Percentiles rank a stretch among this genome's conserved stretches.
phyloP scores from a whole-genome alignment of 1,140 invertebrate species.

The Radopholus similis region DNA sequence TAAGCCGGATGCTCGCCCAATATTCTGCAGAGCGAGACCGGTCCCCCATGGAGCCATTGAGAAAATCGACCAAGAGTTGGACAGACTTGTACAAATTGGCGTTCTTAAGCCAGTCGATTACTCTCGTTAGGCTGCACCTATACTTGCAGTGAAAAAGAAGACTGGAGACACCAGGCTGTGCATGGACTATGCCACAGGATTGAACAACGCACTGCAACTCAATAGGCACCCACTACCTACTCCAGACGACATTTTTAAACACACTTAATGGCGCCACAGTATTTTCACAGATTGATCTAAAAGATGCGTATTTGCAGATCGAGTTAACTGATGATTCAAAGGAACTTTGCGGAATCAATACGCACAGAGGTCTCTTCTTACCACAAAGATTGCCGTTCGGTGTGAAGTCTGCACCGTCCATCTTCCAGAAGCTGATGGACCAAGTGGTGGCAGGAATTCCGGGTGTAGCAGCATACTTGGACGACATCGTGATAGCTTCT shows the following conservation, averaged over 20 bases:
- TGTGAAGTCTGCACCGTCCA: slow-evolving; percentile 26
- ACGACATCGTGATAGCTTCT: slow-evolving; percentile 29
- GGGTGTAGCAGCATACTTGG: slow-evolving; percentile 21
- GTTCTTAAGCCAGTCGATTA: slow-evolving; percentile 48
- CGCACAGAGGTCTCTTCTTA: slow-evolving; percentile 3
- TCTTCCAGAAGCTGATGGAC: slow-evolving; percentile 40
- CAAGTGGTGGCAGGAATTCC: not conserved
- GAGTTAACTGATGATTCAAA: slow-evolving; percentile 28
- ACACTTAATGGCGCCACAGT: not conserved
- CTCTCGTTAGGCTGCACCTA: slow-evolving; percentile 60
- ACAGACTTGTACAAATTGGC: slow-evolving; percentile 32
- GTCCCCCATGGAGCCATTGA: slow-evolving; percentile 47
- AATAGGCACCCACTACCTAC: slow-evolving; percentile 37
- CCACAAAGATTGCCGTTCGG: slow-evolving; percentile 29
- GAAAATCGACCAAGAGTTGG: slow-evolving; percentile 53
- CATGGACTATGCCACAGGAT: slow-evolving; percentile 46
- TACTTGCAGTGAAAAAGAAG: slow-evolving; percentile 1
- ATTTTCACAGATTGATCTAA: slow-evolving; percentile 37
- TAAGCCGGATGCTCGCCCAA: slow-evolving; percentile 24
- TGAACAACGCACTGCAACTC: slow-evolving; percentile 30
- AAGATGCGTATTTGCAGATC: slow-evolving; percentile 38
- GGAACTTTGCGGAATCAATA: slow-evolving; percentile 25
- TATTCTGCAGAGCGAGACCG: slow-evolving; percentile 36
- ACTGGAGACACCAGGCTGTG: slow-evolving; percentile 53
- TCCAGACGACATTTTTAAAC: slow-evolving; percentile 30